phyloP scores from a whole-genome alignment of 2,113 vertebrate species.

The Perca schrenkii region DNA sequence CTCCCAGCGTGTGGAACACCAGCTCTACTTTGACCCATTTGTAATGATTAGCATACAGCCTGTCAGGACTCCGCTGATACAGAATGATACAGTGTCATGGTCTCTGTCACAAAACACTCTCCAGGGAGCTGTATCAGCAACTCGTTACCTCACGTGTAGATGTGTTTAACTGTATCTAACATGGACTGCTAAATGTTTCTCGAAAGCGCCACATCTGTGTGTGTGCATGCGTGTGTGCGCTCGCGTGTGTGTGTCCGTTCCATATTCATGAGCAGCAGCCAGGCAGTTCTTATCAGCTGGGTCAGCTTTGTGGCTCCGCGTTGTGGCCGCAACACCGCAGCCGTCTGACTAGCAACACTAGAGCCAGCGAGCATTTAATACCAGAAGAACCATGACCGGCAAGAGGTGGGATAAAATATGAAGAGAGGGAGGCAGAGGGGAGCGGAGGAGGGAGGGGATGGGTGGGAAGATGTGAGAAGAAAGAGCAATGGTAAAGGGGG shows the following conservation, averaged over 20 bases:
- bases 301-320: slow-evolving; percentile 48
- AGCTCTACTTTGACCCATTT: slow-evolving; percentile 61
- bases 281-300: slow-evolving; percentile 60
- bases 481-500: slow-evolving; percentile 5
- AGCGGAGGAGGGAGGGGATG: background rate
- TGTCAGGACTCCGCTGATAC: slow-evolving; percentile 39
- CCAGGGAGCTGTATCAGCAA: slow-evolving; percentile 63
- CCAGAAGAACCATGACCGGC: slow-evolving; percentile 21
- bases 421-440: background rate
- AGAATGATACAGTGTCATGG: slow-evolving; percentile 50
- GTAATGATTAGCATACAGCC: slow-evolving; percentile 67
- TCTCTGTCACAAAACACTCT: slow-evolving; percentile 37
- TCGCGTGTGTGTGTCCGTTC: background rate
- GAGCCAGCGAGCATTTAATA: slow-evolving; percentile 43
- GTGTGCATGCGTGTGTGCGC: slow-evolving; percentile 22
- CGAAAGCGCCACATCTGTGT: background rate
- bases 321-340: slow-evolving; percentile 29
- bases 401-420: slow-evolving; percentile 33
- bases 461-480: slow-evolving; percentile 9
- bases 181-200: background rate
- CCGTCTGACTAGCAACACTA: slow-evolving; percentile 28
- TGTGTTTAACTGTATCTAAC: slow-evolving; percentile 29
- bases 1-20: slow-evolving; percentile 47
- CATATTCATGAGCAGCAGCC: slow-evolving; percentile 64
- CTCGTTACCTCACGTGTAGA: slow-evolving; percentile 25